Evolutionary conservation across 2,888 invertebrate genomes (phyloP), one percentile per base, ranked within the genome.

Genomic region (Ecliptopera silaceata): DNA sequence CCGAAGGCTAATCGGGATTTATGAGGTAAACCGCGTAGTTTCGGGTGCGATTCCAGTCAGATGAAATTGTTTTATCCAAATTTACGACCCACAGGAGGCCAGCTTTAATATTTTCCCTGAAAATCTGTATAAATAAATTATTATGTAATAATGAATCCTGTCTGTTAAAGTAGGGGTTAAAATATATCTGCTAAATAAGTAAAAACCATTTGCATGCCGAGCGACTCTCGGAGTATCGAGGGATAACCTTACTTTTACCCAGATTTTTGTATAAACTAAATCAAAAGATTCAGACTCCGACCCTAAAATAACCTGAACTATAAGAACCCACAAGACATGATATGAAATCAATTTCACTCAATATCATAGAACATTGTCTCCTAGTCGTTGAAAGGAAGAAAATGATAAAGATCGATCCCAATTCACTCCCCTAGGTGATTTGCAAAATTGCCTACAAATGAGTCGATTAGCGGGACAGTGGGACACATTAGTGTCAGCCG

Each of bases 41-140:
- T 79, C 74, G 80, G 79, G 72, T 75, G 77, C 79, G 81, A 79
- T 81, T 78, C 70, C 76, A 78, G 79, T 77, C 80, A 74, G 79
- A 79, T 80, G 82, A 84, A 87, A 87, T 88, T 86, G 87, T 87
- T 87, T 86, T 79, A 86, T 85, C 82, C 79, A 74, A 84, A 88
- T 87, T 86, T 86, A 88, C 86, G 68, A 71, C 80, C 78, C 81
- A 69, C 83, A 75, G 70, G 79, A 79, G 83, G 76, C 67, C 72
- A 69, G 80, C 77, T 84, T 82, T 77, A 80, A 83, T 77, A 80
- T 81, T 80, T 80, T 76, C 73, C 71, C 69, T 69, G 74, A 61
- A 78, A 80, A 79, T 81, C 70, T 75, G 71, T 76, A 71, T 74
- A 74, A 68, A 77, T 65, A 70, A 54, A 53, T 57, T 55, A 65